Evolutionary conservation across 2,797 vertebrate genomes (phyloP).

Genomic region (Oreonectes daqikongensis): DNA sequence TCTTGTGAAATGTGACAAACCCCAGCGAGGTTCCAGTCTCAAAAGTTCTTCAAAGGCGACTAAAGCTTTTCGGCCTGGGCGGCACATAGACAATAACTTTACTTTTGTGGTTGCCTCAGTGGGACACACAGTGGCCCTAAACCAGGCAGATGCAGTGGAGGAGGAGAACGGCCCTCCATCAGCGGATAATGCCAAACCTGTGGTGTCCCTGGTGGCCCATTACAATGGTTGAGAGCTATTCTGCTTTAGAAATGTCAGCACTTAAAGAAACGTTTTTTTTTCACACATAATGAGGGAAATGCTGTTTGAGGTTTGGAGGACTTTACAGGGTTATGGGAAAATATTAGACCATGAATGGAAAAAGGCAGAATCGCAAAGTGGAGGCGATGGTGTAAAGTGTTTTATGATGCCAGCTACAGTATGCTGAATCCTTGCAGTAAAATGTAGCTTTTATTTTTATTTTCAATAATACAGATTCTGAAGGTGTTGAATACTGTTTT

Average conservation of each 20-base stretch:
- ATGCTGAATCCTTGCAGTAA: not conserved
- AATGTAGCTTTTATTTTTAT: constrained; percentile 4
- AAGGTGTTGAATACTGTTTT: not conserved
- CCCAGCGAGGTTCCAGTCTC: constrained; percentile 66
- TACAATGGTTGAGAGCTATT: constrained; percentile 62
- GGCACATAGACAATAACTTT: constrained; percentile 62
- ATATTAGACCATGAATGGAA: not conserved
- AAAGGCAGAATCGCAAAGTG: not conserved
- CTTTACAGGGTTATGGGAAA: not conserved
- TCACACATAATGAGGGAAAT: constrained; percentile 14
- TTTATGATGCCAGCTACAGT: not conserved
- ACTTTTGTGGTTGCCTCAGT: constrained; percentile 70
- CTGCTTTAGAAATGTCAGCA: constrained; percentile 6
- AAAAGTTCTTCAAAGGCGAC: constrained; percentile 76
- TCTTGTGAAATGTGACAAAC: constrained; percentile 68
- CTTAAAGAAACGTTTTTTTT: constrained; percentile 20
- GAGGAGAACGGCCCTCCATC: constrained; percentile 61
- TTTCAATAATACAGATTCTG: not conserved
- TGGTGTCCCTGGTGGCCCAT: constrained; percentile 67
- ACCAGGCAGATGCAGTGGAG: constrained; percentile 56
- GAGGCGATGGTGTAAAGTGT: not conserved
- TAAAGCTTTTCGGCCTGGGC: constrained; percentile 60
- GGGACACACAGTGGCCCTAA: constrained; percentile 61
- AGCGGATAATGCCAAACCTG: constrained; percentile 60
- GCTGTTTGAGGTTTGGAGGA: not conserved